These are phyloP conservation scores for Dugesia japonica DNA, from an alignment of 2,888 invertebrate genomes.

Conservation along the genomic window DNA sequence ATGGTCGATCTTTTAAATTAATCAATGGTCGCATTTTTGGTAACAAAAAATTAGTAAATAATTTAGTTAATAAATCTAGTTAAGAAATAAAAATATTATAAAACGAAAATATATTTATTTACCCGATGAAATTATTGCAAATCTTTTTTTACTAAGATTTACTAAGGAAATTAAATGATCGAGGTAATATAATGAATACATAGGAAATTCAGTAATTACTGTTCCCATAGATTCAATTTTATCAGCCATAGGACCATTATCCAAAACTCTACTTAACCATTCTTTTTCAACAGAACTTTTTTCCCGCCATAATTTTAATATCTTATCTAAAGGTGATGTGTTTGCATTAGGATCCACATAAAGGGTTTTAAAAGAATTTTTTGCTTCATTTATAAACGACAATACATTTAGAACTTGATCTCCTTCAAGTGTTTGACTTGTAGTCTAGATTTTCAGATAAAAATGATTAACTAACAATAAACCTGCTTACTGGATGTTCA, in stretches of 20 bases:
- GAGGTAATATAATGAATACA: background rate
- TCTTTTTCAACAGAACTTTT: background rate
- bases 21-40: background rate
- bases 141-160: background rate
- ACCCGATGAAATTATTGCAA: background rate
- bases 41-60: background rate
- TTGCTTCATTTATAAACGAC: background rate
- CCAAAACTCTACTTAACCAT: background rate
- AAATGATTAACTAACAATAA: too few relatives aligned
- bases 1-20: background rate
- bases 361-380: background rate
- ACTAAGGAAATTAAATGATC: background rate
- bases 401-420: background rate
- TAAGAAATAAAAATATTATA: too few relatives aligned
- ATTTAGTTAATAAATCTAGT: background rate
- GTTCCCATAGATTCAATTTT: background rate
- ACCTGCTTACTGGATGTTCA: background rate
- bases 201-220: background rate
- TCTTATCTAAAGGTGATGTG: background rate
- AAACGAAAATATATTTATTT: too few relatives aligned
- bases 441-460: background rate
- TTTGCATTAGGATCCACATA: background rate
- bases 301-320: background rate
- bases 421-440: background rate
- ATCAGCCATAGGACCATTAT: background rate